These are phyloP conservation scores for Apoderus coryli DNA, from an alignment of 2,888 invertebrate species.

Conservation along the genomic window DNA sequence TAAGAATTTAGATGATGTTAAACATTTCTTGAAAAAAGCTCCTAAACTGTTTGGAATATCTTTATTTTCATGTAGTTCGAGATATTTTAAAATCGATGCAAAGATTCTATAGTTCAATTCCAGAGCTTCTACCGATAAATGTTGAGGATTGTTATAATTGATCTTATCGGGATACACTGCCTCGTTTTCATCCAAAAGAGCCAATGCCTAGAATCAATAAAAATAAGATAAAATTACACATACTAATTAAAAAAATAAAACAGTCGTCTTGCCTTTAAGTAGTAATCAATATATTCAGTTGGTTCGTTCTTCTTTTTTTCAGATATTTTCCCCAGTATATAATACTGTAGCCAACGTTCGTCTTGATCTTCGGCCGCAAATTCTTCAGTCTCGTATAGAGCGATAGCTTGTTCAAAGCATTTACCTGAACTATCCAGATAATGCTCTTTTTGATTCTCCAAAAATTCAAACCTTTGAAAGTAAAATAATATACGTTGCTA, in stretches of 20 bases:
- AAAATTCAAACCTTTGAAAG: slow-evolving; percentile 42
- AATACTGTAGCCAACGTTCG: slow-evolving; percentile 85
- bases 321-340: slow-evolving; percentile 90
- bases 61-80: slow-evolving; percentile 63
- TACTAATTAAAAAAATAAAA: slow-evolving; percentile 2
- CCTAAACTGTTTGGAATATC: slow-evolving; percentile 44
- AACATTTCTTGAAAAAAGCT: slow-evolving; percentile 43
- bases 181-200: slow-evolving; percentile 60
- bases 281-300: slow-evolving; percentile 61
- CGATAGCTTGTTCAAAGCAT: slow-evolving; percentile 60
- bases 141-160: slow-evolving; percentile 68
- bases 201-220: slow-evolving; percentile 47
- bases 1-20: slow-evolving; percentile 21
- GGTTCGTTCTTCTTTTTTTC: slow-evolving; percentile 73
- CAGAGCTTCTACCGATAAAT: slow-evolving; percentile 74
- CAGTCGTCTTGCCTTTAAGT: slow-evolving; percentile 42
- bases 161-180: slow-evolving; percentile 80
- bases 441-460: slow-evolving; percentile 63
- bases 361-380: slow-evolving; percentile 43
- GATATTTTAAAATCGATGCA: slow-evolving; percentile 74
- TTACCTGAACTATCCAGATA: slow-evolving; percentile 65
- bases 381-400: slow-evolving; percentile 42
- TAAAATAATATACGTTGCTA: too few relatives aligned
- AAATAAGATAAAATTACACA: background rate
- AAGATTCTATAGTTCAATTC: slow-evolving; percentile 78